Evolutionary conservation across 1,140 invertebrate species (phyloP).

Genomic region (Chionoecetes opilio): DNA sequence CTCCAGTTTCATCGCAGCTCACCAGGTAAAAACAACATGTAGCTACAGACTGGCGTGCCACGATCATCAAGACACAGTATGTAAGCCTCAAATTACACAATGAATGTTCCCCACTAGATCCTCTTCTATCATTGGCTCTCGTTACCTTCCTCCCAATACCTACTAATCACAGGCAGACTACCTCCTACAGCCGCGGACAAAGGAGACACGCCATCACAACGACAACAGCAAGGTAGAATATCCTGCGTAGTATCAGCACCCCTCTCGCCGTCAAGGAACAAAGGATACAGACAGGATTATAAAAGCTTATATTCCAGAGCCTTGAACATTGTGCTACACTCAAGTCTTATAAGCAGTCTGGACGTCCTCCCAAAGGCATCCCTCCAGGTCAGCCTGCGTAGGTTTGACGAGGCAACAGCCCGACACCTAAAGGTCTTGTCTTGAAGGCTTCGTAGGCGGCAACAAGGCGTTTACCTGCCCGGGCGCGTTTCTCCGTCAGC

Average conservation of each 20-base stretch:
- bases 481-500: not conserved
- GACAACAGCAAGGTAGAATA: not conserved
- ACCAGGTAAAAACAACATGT: not conserved
- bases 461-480: not conserved
- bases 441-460: not conserved
- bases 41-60: not conserved
- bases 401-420: not conserved
- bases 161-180: conserved; percentile 55
- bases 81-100: conserved; percentile 55
- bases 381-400: not conserved
- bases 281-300: too few species aligned
- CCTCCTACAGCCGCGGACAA: conserved; percentile 24
- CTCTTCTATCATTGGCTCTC: conserved; percentile 59
- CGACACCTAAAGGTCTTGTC: not conserved
- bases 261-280: not conserved
- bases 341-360: too few species aligned
- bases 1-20: not conserved
- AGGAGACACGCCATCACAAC: not conserved
- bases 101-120: conserved; percentile 36
- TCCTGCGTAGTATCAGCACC: not conserved
- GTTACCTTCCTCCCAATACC: conserved; percentile 59
- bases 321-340: too few species aligned
- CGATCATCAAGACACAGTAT: not conserved
- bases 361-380: not conserved
- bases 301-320: too few species aligned